Percentiles rank a stretch among this genome's conserved stretches.
Conservation (phyloP, 2,797 vertebrate genomes). For the Potorous gilbertii region DNA sequence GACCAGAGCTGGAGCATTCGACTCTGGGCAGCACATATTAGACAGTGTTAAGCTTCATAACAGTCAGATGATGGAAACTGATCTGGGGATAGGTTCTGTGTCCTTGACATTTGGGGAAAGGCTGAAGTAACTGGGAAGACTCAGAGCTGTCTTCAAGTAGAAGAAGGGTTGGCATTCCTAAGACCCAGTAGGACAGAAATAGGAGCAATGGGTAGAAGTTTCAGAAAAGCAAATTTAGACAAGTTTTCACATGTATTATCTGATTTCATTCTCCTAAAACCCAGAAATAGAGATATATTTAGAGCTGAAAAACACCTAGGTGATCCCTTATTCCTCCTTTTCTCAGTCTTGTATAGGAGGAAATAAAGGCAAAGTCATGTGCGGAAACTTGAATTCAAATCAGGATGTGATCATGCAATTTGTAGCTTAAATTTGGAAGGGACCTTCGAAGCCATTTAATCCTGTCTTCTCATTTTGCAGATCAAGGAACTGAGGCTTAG, state of each 20-base stretch:
- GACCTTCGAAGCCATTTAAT: background rate
- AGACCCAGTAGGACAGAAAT: background rate
- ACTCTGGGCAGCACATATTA: background rate
- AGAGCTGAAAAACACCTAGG: background rate
- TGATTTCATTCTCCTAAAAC: background rate
- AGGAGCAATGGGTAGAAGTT: background rate
- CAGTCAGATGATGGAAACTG: background rate
- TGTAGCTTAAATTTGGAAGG: background rate
- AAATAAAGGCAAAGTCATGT: background rate
- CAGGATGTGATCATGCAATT: background rate
- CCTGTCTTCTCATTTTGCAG: background rate
- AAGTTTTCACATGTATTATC: background rate
- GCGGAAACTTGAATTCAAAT: background rate
- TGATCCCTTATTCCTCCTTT: background rate
- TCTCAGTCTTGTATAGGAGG: background rate
- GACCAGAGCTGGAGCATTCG: background rate
- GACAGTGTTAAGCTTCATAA: background rate
- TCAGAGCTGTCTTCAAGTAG: background rate
- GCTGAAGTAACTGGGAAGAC: background rate
- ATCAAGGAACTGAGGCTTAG: background rate
- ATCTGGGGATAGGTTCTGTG: background rate
- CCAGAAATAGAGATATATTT: background rate
- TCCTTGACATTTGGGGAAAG: background rate
- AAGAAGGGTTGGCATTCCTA: background rate
- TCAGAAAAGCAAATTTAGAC: background rate